Base-by-base conservation (phyloP, 2,113 vertebrate genomes). In the Crotalus viridis region DNA sequence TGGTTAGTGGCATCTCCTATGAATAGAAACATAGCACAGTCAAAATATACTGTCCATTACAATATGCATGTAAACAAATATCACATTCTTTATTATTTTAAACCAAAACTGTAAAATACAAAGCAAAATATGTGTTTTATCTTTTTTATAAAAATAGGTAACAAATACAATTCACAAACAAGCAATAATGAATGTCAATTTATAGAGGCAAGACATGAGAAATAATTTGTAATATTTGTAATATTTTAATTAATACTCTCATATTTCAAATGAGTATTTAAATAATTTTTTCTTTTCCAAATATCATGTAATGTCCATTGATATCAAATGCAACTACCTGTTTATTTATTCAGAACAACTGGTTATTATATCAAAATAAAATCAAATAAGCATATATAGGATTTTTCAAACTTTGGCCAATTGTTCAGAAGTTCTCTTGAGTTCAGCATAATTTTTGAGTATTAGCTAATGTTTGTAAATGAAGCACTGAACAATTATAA, bases 31-130 rank as follows among this genome's bases (percentile, higher is more conserved):
- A 96, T 89, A 94, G 93, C 95, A 95, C 90, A 93, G 92, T 95
- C 91, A 85, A 89, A 43, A 81, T 64, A 94, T 13, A 91, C 91
- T 94, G 95, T 95, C 93, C 89, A 96, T 95, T 95, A 95, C 91
- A 95, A 92, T 81, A 15, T 69, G 39, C 17, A 89, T 54, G 39
- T 74, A 22, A 59, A 95, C 24, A 91, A 94, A 96, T 94, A 88
- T 95, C 74, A 95, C 93, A 95, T 95, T 94, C 93, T 94, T 28
- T 22, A 91, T 55, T 96, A 95, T 96, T 95, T 88, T 95, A 94
- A 96, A 96, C 93, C 69, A 93, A 95, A 93, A 92, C 93, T 91
- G 57, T 43, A 85, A 61, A 33, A 57, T 54, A 85, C 9, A 52
- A 1, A 93, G 17, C 22, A 91, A 95, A 95, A 89, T 93, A 39